Percentiles rank a stretch among this genome's conserved stretches.
These are phyloP conservation scores for Drosophila repleta DNA, from an alignment of 1,140 invertebrate genomes.

Conservation along the genomic window DNA sequence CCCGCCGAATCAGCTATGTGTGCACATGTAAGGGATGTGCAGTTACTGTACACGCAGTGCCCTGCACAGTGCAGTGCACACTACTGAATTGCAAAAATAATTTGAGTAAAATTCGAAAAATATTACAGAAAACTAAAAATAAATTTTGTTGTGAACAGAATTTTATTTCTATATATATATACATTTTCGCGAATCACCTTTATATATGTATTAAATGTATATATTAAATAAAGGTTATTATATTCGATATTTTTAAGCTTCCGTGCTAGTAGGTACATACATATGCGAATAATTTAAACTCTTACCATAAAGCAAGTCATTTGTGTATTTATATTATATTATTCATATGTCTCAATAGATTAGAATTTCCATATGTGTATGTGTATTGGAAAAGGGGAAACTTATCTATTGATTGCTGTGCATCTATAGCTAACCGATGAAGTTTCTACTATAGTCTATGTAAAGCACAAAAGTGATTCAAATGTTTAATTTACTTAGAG, in stretches of 20 bases:
- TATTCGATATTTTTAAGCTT: not conserved
- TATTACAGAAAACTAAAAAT: too few species aligned
- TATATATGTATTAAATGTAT: not conserved
- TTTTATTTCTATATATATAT: too few species aligned
- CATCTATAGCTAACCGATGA: slow-evolving; percentile 15
- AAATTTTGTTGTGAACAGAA: too few species aligned
- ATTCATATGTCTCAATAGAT: not conserved
- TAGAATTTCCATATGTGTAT: not conserved
- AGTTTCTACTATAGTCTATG: not conserved
- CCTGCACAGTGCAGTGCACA: too few species aligned
- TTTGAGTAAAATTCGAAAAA: too few species aligned
- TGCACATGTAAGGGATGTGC: too few species aligned
- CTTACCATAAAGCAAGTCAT: slow-evolving; percentile 17
- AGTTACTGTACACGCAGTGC: too few species aligned
- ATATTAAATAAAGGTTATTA: not conserved
- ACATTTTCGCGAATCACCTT: too few species aligned
- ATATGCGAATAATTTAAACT: not conserved
- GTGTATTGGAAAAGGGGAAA: not conserved
- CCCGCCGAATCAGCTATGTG: not conserved
- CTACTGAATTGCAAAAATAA: too few species aligned
- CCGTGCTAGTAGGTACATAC: not conserved
- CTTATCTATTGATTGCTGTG: slow-evolving; percentile 19
- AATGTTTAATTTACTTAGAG: slow-evolving; percentile 1
- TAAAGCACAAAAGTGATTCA: not conserved
- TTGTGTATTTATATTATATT: not conserved